Percentiles rank a stretch among this genome's conserved stretches.
These are phyloP conservation scores for Tromatobia lineatoria DNA, from an alignment of 2,888 invertebrate genomes.

Conservation along the genomic window DNA sequence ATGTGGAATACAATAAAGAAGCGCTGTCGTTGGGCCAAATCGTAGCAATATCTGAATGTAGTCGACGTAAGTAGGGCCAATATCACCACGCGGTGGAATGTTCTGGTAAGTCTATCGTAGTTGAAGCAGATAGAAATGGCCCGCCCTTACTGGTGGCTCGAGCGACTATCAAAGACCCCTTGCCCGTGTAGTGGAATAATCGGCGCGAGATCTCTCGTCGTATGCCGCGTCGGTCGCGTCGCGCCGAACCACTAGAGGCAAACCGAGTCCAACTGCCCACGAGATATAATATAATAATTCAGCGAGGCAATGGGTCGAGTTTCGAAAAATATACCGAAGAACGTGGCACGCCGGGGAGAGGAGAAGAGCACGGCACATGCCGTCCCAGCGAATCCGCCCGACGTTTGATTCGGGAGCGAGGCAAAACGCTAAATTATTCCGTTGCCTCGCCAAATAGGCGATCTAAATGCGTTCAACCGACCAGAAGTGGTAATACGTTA, in stretches of 20 bases:
- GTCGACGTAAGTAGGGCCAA: conserved; percentile 48
- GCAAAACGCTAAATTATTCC: conserved; percentile 82
- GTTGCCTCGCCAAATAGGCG: conserved; percentile 81
- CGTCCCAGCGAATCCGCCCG: conserved; percentile 29
- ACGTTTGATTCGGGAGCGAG: conserved; percentile 67
- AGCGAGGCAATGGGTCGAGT: conserved; percentile 63
- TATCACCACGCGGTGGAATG: conserved; percentile 18
- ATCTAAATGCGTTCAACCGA: conserved; percentile 83
- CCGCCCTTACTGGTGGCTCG: conserved; percentile 47
- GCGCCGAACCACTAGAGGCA: conserved; percentile 38
- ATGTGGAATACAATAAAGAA: conserved; percentile 21
- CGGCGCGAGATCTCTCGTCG: conserved; percentile 50
- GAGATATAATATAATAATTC: conserved; percentile 68
- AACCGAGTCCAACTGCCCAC: conserved; percentile 49
- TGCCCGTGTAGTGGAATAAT: conserved; percentile 60
- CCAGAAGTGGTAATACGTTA: conserved; percentile 83
- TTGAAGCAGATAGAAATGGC: conserved; percentile 6
- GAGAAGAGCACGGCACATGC: conserved; percentile 40
- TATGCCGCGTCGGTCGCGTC: conserved; percentile 13
- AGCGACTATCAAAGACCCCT: conserved; percentile 45
- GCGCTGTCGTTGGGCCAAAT: conserved; percentile 40
- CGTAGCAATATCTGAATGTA: conserved; percentile 56
- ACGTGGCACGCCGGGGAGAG: conserved; percentile 23
- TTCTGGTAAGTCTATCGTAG: neutral
- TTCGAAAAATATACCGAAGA: conserved; percentile 60